These are phyloP conservation scores for Hydrophis major DNA, from an alignment of 2,797 vertebrate genomes.

Conservation along the genomic window DNA sequence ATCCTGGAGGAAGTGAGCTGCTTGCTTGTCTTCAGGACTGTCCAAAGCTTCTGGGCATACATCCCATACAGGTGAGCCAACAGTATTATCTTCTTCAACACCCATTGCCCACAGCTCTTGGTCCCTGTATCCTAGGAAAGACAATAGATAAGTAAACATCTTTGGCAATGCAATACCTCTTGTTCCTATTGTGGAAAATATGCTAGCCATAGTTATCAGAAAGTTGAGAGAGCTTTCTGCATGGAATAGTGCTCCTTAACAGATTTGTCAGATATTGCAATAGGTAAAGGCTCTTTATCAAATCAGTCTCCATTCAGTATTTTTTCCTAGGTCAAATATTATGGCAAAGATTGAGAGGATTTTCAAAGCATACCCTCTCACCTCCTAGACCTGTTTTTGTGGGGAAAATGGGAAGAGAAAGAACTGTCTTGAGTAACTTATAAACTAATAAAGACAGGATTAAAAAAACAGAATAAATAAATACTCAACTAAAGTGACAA, in stretches of 20 bases:
- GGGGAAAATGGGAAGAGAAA: not conserved
- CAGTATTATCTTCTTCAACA: not conserved
- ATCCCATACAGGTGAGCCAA: not conserved
- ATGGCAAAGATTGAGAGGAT: not conserved
- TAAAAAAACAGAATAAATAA: not conserved
- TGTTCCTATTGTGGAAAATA: not conserved
- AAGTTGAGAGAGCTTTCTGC: not conserved
- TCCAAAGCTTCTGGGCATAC: not conserved
- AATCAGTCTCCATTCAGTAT: not conserved
- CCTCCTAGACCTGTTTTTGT: not conserved
- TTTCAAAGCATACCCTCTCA: not conserved
- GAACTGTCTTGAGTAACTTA: not conserved
- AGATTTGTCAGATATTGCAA: not conserved
- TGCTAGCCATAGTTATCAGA: not conserved
- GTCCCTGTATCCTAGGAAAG: not conserved
- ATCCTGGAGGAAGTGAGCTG: not conserved
- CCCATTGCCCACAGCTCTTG: not conserved
- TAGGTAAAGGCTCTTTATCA: not conserved
- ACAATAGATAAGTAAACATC: not conserved
- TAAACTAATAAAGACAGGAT: not conserved
- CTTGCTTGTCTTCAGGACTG: not conserved
- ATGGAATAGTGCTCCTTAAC: not conserved
- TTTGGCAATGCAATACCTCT: not conserved
- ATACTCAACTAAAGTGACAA: not conserved
- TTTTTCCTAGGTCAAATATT: not conserved